These are phyloP conservation scores for Agonopterix heracliana DNA, from an alignment of 2,888 invertebrate genomes.

Conservation along the genomic window DNA sequence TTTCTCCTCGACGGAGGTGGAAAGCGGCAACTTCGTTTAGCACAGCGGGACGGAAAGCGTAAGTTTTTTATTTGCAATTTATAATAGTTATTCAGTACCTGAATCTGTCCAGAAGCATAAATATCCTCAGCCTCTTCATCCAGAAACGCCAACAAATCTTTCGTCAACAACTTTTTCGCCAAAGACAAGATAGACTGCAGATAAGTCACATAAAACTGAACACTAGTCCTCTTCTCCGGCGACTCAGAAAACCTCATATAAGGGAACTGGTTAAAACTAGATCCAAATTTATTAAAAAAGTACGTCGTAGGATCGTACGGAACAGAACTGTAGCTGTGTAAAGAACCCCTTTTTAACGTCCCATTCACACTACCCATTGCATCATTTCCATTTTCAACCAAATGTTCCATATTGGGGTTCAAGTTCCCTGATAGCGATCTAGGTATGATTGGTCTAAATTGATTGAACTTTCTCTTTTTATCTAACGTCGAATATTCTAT, in stretches of 20 bases:
- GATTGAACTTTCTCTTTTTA: constrained; percentile 81
- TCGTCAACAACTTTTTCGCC: constrained; percentile 90
- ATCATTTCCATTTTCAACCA: constrained; percentile 56
- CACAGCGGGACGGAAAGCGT: no score
- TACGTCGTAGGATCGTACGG: constrained; percentile 89
- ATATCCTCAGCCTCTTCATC: constrained; percentile 91
- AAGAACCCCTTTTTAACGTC: constrained; percentile 58
- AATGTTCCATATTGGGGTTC: constrained; percentile 77
- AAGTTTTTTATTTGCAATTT: no score
- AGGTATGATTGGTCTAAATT: constrained; percentile 92
- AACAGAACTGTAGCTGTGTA: constrained; percentile 79
- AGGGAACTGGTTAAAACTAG: constrained; percentile 93
- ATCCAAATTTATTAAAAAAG: constrained; percentile 94
- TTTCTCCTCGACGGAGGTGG: no score
- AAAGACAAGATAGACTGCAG: constrained; percentile 86
- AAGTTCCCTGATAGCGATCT: constrained; percentile 91
- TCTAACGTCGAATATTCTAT: constrained; percentile 72
- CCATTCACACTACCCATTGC: constrained; percentile 45
- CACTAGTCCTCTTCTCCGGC: constrained; percentile 78
- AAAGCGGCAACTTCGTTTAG: no score
- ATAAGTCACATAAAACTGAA: constrained; percentile 85
- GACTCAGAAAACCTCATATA: constrained; percentile 87
- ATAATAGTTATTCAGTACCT: constrained; percentile 33
- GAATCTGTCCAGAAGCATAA: constrained; percentile 81
- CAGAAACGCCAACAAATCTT: constrained; percentile 86